Base-by-base conservation (phyloP, 1,140 invertebrate species). In the Drosophila chauvacae region DNA sequence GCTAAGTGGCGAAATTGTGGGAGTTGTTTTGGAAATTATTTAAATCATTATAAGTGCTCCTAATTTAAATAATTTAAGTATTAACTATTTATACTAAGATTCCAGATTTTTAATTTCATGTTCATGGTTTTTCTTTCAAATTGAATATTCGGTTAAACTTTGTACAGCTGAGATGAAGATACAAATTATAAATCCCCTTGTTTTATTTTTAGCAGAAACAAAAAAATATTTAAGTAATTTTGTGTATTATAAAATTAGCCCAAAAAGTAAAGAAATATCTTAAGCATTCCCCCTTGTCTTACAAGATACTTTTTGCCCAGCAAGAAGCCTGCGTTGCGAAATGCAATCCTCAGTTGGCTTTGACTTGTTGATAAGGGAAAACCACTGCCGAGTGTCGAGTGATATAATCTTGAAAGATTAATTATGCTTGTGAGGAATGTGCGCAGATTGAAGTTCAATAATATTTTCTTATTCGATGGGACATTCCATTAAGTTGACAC, bases 321-420 rank as follows among this genome's bases (percentile, higher is more conserved):
- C 23, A 11, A 61, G 41, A 61, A 20, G 57, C 28, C 20, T 23
- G n/a, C 35, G 1, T 18, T 63, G 18, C 5, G 11, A 50, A 50
- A 42, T 16, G 26, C 28, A 9, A 51, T 65, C 23, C 60, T 20
- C 44, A n/a, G 45, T 53, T 37, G 45, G 18, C 10, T 28, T 37
- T 51, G 26, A 35, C 28, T 51, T 66, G 45, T 37, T 69, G 61
- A 69, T 69, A 69, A 69, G 47, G 23, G 3, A 35, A 65, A 53
- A 51, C 28, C 61, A 28, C 18, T 16, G 20, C 20, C n/a, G 39
- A 26, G 47, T 51, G 61, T 53, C 33, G 0, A n/a, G 37, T 65
- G 61, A 66, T 42, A 50, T 37, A 69, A 69, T 69, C 65, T 51
- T 53, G 28, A 69, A 69, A 66, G 65, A 69, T 69, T 69, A 69